Evolutionary conservation across 2,888 invertebrate species (phyloP).

Genomic region (Synanthedon formicaeformis): DNA sequence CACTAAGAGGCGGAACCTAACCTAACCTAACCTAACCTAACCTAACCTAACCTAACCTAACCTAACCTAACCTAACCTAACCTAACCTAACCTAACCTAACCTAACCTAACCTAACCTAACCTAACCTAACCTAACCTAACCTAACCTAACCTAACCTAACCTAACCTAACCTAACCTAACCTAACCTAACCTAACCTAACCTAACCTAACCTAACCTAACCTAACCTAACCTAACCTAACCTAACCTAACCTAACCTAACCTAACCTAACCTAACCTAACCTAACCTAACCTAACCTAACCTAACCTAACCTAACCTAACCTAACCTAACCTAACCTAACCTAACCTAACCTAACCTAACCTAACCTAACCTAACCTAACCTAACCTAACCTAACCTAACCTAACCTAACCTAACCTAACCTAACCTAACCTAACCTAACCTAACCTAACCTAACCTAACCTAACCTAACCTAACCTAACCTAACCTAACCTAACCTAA

Average conservation of each 20-base stretch:
- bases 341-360: conserved; percentile 6
- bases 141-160: background rate
- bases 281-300: conserved; percentile 1
- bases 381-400: conserved; percentile 4
- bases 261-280: conserved; percentile 1
- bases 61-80: background rate
- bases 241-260: conserved; percentile 2
- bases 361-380: conserved; percentile 6
- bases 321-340: conserved; percentile 2
- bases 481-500: conserved; percentile 2
- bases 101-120: background rate
- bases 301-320: background rate
- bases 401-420: conserved; percentile 2
- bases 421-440: conserved; percentile 2
- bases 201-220: background rate
- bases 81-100: background rate
- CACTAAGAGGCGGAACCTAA: no score
- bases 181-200: background rate
- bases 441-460: conserved; percentile 2
- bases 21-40: background rate
- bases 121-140: background rate
- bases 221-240: background rate
- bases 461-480: conserved; percentile 2
- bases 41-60: conserved; percentile 6
- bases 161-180: background rate